A percentile compares a stretch with the other conserved stretches of the same genome.
These are phyloP conservation scores for Perca schrenkii DNA, from an alignment of 2,113 vertebrate genomes.

Conservation along the genomic window DNA sequence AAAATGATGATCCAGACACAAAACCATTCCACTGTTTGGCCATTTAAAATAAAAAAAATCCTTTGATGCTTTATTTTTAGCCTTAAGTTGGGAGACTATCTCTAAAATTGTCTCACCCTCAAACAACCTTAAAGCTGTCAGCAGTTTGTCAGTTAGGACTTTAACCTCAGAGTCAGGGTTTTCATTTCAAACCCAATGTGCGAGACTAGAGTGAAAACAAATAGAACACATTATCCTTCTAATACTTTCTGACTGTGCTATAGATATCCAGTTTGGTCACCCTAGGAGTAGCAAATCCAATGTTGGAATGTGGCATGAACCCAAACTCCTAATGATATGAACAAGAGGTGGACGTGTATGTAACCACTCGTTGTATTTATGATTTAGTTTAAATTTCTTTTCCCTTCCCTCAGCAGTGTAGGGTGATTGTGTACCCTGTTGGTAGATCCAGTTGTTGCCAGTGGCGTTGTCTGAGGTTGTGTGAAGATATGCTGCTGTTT, in stretches of 20 bases:
- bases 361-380: background rate
- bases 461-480: background rate
- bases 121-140: background rate
- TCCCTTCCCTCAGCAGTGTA: too few relatives aligned
- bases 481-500: conserved; percentile 8
- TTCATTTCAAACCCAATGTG: background rate
- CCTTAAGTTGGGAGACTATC: background rate
- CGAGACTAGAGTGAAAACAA: background rate
- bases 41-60: background rate
- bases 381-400: too few relatives aligned
- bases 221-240: background rate
- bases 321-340: background rate
- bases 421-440: background rate
- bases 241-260: background rate
- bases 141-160: background rate
- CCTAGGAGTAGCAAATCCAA: background rate
- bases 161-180: background rate
- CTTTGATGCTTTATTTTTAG: background rate
- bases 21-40: background rate
- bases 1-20: too few relatives aligned
- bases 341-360: background rate
- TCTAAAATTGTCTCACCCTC: background rate
- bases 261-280: background rate
- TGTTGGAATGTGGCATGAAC: background rate
- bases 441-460: background rate